phyloP scores from a whole-genome alignment of 2,888 invertebrate genomes.

The Amiota mariae region DNA sequence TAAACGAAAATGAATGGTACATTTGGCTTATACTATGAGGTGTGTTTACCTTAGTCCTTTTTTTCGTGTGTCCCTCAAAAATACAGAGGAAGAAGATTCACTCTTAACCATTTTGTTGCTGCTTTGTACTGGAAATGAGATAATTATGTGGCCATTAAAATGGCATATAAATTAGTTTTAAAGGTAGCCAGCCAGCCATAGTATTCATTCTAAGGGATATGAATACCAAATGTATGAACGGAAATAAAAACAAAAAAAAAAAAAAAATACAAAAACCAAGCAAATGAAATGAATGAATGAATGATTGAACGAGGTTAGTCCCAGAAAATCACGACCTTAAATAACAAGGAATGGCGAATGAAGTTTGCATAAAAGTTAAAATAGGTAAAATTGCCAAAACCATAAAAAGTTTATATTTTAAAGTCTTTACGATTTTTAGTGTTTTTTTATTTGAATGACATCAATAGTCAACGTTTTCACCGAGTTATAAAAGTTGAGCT shows the following conservation, averaged over 20 bases:
- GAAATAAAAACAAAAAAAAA: neutral
- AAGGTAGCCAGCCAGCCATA: constrained; percentile 2
- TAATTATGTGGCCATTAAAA: constrained; percentile 61
- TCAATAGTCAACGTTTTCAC: too few species aligned
- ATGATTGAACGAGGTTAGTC: neutral
- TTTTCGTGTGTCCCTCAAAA: neutral
- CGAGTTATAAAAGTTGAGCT: too few species aligned
- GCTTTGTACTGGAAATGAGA: constrained; percentile 49
- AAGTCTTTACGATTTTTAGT: constrained; percentile 3
- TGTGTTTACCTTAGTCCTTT: neutral
- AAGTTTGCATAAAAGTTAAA: too few species aligned
- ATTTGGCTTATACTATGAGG: neutral
- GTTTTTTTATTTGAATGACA: neutral
- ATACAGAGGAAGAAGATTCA: neutral
- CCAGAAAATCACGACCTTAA: neutral
- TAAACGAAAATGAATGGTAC: neutral
- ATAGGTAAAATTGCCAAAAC: neutral
- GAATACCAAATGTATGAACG: constrained; percentile 9
- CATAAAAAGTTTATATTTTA: neutral
- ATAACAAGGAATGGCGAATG: too few species aligned
- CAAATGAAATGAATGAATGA: constrained; percentile 2
- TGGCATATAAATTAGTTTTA: constrained; percentile 51
- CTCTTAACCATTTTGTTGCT: neutral
- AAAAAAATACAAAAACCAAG: neutral
- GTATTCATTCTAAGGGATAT: neutral